Base-by-base conservation (phyloP, 2,113 vertebrate species). In the Eonycteris spelaea region DNA sequence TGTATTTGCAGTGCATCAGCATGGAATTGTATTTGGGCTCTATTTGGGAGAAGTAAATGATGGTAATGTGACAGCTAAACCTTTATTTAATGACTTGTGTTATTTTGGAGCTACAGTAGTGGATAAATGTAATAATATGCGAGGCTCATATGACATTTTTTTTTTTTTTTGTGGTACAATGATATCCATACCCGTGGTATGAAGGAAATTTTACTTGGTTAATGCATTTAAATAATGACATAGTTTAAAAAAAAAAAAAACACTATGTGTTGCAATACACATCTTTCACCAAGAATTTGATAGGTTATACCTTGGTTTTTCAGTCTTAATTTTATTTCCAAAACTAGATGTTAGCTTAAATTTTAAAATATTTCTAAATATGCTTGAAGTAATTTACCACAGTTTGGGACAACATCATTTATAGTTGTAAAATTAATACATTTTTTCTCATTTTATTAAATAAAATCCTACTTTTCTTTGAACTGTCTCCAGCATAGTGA, bases 341-440 rank as follows among this genome's bases (percentile, higher is more conserved):
- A 59, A 96, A 80, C 43, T 84, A 84, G 51, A 74, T 61, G n/a
- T 91, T 93, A 82, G 35, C n/a, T 59, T 88, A 55, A 26, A 86
- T 85, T 88, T 87, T 55, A 87, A 77, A 71, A 33, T 51, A 73
- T 91, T 74, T 82, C 48, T 55, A 63, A 22, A 35, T 79, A 19
- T 4, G 35, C 22, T 82, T 79, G 79, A 91, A 70, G 53, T 74
- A n/a, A 26, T 86, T 92, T 45, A 33, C 15, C 21, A 30, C 33
- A 67, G 14, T 80, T 78, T 86, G 59, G 18, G 6, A 26, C 9
- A 21, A 57, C 43, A 45, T 87, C 40, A 24, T 79, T 68, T 55
- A 40, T 30, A 91, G 70, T 83, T 87, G 15, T 90, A 28, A 82
- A 94, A 43, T 43, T 21, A 67, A 1, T 93, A 35, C 19, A 48